Base-by-base conservation (phyloP, 30 jellyfish, hydroid and myxozoan genomes). In the Pseudorhiza aurosa region DNA sequence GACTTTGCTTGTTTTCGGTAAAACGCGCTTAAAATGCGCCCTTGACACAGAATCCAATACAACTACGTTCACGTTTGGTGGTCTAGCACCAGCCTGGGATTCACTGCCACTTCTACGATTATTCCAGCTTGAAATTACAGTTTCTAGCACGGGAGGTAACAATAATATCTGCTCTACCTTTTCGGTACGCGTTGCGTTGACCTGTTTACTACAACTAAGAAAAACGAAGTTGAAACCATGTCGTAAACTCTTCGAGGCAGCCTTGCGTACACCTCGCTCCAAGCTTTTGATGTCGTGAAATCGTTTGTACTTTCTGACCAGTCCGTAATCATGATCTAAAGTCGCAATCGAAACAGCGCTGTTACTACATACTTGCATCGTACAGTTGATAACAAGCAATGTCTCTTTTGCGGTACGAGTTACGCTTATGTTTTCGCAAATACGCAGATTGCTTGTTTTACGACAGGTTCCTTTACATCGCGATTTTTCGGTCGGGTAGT, bases 41-140 rank as follows among this genome's bases (percentile, higher is more conserved):
- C 98, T 57, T 15, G 98, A 91, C 18, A 91, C 14, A 14, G 98
- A 83, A 72, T 91, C 98, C 18, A 91, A 69, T 22, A 78, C 98
- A 21, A 91, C 27, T 32, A 91, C 69, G 55, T 91, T 82, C 9
- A 91, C 77, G 51, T 91, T 91, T n/a, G 91, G 89, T 0, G 39
- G 47, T 9, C 39, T 7, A 9, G 59, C 2, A 31, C 14, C 58
- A 59, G 18, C 42, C 11, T n/a, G 25, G 0, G 73, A 18, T 15
- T 4, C 24, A 1, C 21, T 63, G n/a, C 2, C 25, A 14, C 59
- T 32, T 31, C 1, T 22, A 4, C 19, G 32, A 27, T 35, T 24
- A 5, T n/a, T 30, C 19, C 21, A 18, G 17, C 28, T 19, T 26
- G n/a, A 3, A 1, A 12, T 31, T 26, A 39, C 21, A 2, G n/a